Evolutionary conservation across 2,797 vertebrate species (phyloP).

Genomic region (Microtus californicus): DNA sequence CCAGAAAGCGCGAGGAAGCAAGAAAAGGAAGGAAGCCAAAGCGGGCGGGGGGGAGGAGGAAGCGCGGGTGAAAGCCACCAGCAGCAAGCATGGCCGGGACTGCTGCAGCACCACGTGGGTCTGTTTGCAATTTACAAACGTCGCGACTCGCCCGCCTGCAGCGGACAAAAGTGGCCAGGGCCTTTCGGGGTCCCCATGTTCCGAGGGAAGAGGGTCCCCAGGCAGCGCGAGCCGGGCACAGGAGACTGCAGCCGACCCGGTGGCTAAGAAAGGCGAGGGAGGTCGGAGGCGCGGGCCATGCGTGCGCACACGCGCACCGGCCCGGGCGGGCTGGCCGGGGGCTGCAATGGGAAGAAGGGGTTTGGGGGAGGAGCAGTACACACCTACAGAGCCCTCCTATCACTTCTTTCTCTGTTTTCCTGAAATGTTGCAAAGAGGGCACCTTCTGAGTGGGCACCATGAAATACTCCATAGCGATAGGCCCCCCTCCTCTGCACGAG

Average conservation of each 20-base stretch:
- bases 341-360: conserved; percentile 74
- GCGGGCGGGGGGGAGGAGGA: conserved; percentile 66
- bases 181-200: conserved; percentile 72
- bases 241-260: conserved; percentile 69
- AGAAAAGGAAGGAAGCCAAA: conserved; percentile 76
- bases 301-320: conserved; percentile 78
- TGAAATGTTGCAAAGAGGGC: conserved; percentile 97
- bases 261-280: conserved; percentile 80
- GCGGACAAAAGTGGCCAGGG: conserved; percentile 78
- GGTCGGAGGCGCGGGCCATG: conserved; percentile 79
- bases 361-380: conserved; percentile 84
- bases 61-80: conserved; percentile 71
- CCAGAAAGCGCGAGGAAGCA: conserved; percentile 59
- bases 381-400: conserved; percentile 98
- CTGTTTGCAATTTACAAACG: conserved; percentile 92
- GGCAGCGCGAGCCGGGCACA: conserved; percentile 76
- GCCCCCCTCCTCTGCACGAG: conserved; percentile 86
- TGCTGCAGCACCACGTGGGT: conserved; percentile 95
- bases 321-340: conserved; percentile 70
- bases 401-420: conserved; percentile 99
- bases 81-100: conserved; percentile 91
- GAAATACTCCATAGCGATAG: conserved; percentile 97
- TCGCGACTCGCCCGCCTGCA: conserved; percentile 56
- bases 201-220: conserved; percentile 83
- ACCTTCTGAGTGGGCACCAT: conserved; percentile 99